Base-by-base conservation (phyloP, 2,888 invertebrate genomes). In the Patella depressa region DNA sequence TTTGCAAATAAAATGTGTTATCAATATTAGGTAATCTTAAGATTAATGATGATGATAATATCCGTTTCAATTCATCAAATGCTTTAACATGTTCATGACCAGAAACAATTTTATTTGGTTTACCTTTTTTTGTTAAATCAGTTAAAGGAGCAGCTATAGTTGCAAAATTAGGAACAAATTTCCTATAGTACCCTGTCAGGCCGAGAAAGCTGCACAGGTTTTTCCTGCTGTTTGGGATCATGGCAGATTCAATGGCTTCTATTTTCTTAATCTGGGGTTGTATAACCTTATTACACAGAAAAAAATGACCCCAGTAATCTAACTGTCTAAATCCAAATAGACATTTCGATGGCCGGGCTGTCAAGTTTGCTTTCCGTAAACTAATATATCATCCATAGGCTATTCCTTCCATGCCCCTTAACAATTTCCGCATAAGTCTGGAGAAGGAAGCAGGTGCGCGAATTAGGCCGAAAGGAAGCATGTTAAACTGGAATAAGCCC, bases 271-370 rank as follows among this genome's bases (percentile, higher is more conserved):
- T 71, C 29, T 78, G 53, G 3, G 80, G 79, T 78, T 72, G 77
- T 3, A 82, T 79, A 55, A 82, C 76, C 71, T 81, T 82, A 24
- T 77, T 74, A 29, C 81, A 82, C 17, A 83, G 80, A 29, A 0
- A 24, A 24, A 76, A 74, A 78, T 85, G 82, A 45, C 85, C 83
- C n/a, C 82, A 72, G 65, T 78, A 59, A 59, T 59, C 59, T n/a
- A 59, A 11, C 19, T 59, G 9, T 59, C 7, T 17, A 59, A 59
- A 59, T n/a, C n/a, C 59, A 59, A 59, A n/a, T n/a, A 17, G 0
- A 59, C 59, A 59, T 59, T 59, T 59, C 17, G 59, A 59, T 9
- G 59, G 59, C 17, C 59, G 59, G 4, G 59, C 59, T 9, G 59
- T 59, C n/a, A 59, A 59, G 12, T 59, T 59, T n/a, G 59, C 59